Base-by-base conservation (phyloP, 2,113 vertebrate species). In the Scatophagus argus region DNA sequence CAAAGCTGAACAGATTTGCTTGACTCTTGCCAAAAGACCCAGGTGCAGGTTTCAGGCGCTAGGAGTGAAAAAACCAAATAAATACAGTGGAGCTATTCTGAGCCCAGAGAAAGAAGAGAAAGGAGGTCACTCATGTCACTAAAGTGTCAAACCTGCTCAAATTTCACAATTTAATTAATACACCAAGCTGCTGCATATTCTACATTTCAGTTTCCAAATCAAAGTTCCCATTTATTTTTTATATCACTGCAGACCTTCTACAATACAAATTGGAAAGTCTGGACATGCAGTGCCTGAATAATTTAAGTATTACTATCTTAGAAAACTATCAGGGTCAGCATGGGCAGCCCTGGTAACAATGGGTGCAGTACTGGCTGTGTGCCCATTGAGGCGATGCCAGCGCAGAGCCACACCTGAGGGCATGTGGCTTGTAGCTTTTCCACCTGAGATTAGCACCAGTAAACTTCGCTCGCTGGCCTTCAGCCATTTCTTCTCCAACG, bases 21-120 rank as follows among this genome's bases (percentile, higher is more conserved):
- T 49, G 11, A 71, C 19, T 87, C 46, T 23, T 81, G 78, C 76
- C 84, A 88, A 79, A 82, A 82, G 61, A 75, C 64, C 81, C 82
- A 87, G 82, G 77, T 81, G 63, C 34, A 46, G 72, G 49, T 70
- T 62, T 83, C 62, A 67, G 38, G 73, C 73, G 32, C 8, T 2
- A 6, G 7, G 44, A 61, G 73, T 13, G 23, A 47, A 29, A 16
- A 80, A 76, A 56, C 74, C 60, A 82, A 74, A 81, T 44, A 83
- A 75, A 72, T 80, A 73, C 49, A 83, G 59, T 21, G 8, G 44
- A 60, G 74, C 71, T 69, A 44, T 41, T 72, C 38, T 74, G 36
- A 78, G 69, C 46, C 43, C 41, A 70, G 59, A 76, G 29, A 61
- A 64, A 81, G 79, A 63, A 76, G 29, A 61, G 67, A 81, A 81